A percentile compares a stretch with the other conserved stretches of the same genome.
phyloP scores from a whole-genome alignment of 2,113 vertebrate genomes.

The Sinocyclocheilus rhinocerous region DNA sequence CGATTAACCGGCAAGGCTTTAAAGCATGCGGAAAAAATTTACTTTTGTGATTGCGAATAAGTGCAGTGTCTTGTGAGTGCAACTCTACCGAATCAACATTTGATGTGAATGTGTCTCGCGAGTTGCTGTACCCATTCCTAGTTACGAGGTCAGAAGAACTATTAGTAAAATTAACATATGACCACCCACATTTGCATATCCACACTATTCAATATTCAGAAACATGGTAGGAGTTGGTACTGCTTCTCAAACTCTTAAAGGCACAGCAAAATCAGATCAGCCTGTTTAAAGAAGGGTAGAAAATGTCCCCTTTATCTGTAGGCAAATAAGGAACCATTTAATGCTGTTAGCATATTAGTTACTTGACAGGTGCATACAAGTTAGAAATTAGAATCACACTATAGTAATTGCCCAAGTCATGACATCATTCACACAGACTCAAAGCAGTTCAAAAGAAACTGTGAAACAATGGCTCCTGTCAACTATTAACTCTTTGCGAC shows the following conservation, averaged over 20 bases:
- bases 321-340: neutral
- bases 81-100: too few relatives aligned
- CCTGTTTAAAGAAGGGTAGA: neutral
- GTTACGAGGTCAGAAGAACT: neutral
- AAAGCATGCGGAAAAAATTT: too few relatives aligned
- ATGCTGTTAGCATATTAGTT: neutral
- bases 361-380: neutral
- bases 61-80: too few relatives aligned
- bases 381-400: neutral
- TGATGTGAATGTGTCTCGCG: too few relatives aligned
- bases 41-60: too few relatives aligned
- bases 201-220: neutral
- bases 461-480: neutral
- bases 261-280: neutral
- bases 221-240: neutral
- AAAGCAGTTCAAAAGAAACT: too few relatives aligned
- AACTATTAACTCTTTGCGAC: constrained; percentile 1
- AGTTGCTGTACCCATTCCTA: too few relatives aligned
- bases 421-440: neutral
- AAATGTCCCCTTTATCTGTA: neutral
- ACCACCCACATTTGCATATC: neutral
- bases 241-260: neutral
- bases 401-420: neutral
- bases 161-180: neutral
- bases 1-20: too few relatives aligned